Conservation (phyloP, 1,140 invertebrate genomes). For the Drosophila pruinosa region DNA sequence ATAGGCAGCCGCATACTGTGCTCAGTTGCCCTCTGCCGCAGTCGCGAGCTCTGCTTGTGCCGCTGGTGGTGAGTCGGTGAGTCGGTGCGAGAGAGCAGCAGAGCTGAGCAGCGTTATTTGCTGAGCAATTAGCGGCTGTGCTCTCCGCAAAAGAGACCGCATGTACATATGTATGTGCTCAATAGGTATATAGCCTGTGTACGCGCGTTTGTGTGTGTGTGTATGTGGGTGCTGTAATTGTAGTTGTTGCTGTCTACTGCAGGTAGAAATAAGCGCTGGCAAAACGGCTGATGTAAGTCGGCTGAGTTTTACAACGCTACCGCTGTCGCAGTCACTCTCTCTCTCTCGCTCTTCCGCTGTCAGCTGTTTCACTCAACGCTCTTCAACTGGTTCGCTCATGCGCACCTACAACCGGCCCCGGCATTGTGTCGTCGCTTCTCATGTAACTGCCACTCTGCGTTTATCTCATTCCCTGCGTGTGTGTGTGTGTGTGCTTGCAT, state of each 20-base stretch:
- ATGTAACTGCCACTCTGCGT: conserved; percentile 19
- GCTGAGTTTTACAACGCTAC: conserved; percentile 46
- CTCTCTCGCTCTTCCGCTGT: conserved; percentile 24
- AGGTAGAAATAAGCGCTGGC: conserved; percentile 46
- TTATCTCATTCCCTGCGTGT: neutral
- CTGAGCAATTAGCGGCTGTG: conserved; percentile 53
- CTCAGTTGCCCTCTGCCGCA: conserved; percentile 5
- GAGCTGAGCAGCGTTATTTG: conserved; percentile 29
- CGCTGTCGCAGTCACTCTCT: conserved; percentile 11
- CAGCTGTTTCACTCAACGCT: conserved; percentile 49
- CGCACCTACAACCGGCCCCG: conserved; percentile 69
- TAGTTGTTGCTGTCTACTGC: conserved; percentile 33
- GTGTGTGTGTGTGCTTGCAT: conserved; percentile 23
- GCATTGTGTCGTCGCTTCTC: conserved; percentile 32
- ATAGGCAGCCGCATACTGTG: conserved; percentile 43
- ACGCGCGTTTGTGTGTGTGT: neutral
- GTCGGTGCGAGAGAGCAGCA: conserved; percentile 17
- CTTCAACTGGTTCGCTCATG: conserved; percentile 56
- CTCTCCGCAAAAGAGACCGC: conserved; percentile 55
- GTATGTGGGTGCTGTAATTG: conserved; percentile 36
- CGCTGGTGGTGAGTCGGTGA: conserved; percentile 9
- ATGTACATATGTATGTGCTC: conserved; percentile 15
- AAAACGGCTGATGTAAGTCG: conserved; percentile 72
- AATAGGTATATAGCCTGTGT: neutral
- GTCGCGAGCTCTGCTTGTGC: neutral